Evolutionary conservation across 2,113 vertebrate species (phyloP).

Genomic region (Pholis gunnellus): DNA sequence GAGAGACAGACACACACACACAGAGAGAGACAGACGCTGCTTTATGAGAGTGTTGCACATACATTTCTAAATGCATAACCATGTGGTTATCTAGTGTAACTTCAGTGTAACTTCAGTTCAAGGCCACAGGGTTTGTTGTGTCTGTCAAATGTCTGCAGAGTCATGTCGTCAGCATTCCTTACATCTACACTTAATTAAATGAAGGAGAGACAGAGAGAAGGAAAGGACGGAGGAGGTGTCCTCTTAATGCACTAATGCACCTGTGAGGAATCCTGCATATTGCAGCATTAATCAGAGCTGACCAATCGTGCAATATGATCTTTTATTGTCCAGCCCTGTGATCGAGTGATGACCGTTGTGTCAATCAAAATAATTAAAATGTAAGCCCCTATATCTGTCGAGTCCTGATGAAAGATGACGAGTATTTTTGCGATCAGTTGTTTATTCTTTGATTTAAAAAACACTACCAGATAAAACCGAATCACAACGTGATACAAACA

Average conservation of each 20-base stretch:
- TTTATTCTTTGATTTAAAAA: neutral
- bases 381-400: no score
- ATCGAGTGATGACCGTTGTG: no score
- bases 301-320: neutral
- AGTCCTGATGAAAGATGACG: neutral
- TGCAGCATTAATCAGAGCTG: neutral
- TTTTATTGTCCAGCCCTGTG: neutral
- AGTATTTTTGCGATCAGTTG: neutral
- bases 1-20: no score
- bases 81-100: no score
- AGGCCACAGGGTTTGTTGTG: neutral
- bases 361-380: no score
- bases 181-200: slow-evolving; percentile 32
- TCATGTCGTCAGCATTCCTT: slow-evolving; percentile 52
- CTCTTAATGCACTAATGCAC: neutral
- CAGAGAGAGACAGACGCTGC: no score
- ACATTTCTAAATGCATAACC: neutral
- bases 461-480: neutral
- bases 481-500: neutral
- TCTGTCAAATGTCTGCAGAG: neutral
- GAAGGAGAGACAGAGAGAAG: neutral
- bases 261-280: neutral
- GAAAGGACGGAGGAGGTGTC: neutral
- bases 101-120: neutral
- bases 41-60: neutral